Evolutionary conservation across 92 coral and sea anemone species (phyloP), one percentile per base, ranked within the genome.

Genomic region (Phymanthus crucifer): DNA sequence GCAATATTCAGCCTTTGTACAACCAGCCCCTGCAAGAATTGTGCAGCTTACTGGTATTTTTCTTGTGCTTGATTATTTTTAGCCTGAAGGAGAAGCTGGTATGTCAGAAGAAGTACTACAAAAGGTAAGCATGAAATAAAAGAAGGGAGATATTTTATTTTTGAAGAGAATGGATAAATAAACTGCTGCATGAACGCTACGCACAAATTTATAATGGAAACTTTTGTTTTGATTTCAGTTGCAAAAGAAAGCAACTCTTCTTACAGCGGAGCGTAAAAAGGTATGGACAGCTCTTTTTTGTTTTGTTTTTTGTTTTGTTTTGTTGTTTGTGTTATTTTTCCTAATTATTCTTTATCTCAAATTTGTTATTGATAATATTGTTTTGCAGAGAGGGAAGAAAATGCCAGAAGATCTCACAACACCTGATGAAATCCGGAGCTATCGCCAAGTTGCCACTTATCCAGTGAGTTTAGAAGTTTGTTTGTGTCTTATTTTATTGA

Each of bases 251-350:
- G 99, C 99, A 24, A 96, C 98, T 33, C 89, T 94, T 12, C 98
- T 96, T 19, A 96, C 99, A 50, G 99, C 99, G 16, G 99, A 96
- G 72, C 97, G 99, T 83, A 96, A 96, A 85, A 95, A 93, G 97
- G 99, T 95, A 75, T 27, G 88, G 71, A 0, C 23, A 54, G 31
- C 29, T 4, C 21, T 38, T 10, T 6, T 5, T 32, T 27, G 24
- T 31, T 66, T 34, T n/a, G n/a, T n/a, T 68, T 6, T 75, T 64
- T 23, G 32, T 16, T 19, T 27, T 2, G 21, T 14, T 54, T 24
- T 2, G 4, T 23, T 54, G 3, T 23, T 19, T 19, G 2, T 54
- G 23, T 21, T 1, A 19, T 54, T 5, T 54, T 50, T 5, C 29
- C n/a, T 54, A 4, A 18, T 54, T 2, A 2, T 18, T 19, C 29